phyloP scores from a whole-genome alignment of 2,888 invertebrate genomes.

The Serrognathus titanus region DNA sequence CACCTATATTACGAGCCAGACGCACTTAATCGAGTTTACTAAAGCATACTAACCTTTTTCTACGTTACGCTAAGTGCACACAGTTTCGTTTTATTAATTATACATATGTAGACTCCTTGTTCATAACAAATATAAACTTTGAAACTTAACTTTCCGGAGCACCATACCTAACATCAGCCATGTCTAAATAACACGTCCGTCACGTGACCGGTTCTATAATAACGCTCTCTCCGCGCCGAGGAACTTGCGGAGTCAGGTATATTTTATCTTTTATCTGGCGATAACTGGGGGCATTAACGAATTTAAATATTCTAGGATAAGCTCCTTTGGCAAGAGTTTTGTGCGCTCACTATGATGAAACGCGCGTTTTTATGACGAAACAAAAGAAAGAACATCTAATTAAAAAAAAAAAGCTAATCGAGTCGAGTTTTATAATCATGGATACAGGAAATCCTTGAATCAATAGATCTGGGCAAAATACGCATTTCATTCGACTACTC shows the following conservation, averaged over 20 bases:
- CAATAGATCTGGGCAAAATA: no score
- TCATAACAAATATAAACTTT: conserved; percentile 6
- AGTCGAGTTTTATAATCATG: no score
- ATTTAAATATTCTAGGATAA: not conserved
- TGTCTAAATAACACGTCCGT: conserved; percentile 6
- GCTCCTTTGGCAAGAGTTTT: no score
- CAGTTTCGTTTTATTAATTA: not conserved
- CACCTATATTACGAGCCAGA: not conserved
- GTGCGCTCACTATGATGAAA: no score
- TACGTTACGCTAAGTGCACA: conserved; percentile 3
- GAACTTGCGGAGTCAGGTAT: conserved; percentile 18
- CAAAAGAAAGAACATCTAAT: no score
- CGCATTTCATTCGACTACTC: no score
- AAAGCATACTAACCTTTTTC: conserved; percentile 14
- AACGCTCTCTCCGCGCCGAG: conserved; percentile 14
- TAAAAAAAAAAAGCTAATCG: no score
- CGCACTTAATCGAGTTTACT: not conserved
- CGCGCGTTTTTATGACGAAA: no score
- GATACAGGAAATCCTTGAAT: no score
- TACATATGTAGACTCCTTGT: not conserved
- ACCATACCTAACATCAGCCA: conserved; percentile 2
- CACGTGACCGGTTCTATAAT: conserved; percentile 7
- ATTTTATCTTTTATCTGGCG: conserved; percentile 15
- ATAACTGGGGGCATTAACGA: not conserved
- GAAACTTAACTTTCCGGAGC: conserved; percentile 16